Percentiles rank a stretch among this genome's conserved stretches.
These are phyloP conservation scores for Peromyscus eremicus DNA, from an alignment of 2,797 vertebrate genomes.

Conservation along the genomic window DNA sequence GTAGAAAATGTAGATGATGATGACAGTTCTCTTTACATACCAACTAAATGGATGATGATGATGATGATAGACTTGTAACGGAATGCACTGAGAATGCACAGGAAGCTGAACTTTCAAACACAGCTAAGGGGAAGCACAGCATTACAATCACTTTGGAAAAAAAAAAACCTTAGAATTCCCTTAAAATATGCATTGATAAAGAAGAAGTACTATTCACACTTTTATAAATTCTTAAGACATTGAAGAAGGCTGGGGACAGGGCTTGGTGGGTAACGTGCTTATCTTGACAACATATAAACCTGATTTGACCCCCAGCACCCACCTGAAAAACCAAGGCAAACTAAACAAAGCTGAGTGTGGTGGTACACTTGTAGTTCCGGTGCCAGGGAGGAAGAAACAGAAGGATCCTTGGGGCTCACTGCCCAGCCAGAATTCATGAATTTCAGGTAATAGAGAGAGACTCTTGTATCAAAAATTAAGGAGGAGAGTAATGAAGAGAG, in stretches of 20 bases:
- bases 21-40: background rate
- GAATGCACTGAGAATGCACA: background rate
- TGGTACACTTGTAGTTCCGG: background rate
- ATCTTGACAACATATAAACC: background rate
- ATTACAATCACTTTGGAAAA: background rate
- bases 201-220: background rate
- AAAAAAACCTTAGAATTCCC: background rate
- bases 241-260: background rate
- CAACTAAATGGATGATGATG: background rate
- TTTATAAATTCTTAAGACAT: background rate
- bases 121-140: background rate
- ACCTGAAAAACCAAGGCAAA: background rate
- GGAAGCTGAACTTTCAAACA: background rate
- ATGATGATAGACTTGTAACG: background rate
- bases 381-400: background rate
- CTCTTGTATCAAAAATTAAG: background rate
- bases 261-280: background rate
- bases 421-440: background rate
- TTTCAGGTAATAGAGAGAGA: background rate
- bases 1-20: background rate
- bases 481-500: background rate
- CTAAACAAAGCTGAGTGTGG: background rate
- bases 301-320: background rate
- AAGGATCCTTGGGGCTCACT: background rate
- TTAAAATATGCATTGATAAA: background rate